Base-by-base conservation (phyloP, 2,888 invertebrate genomes). In the Dryocosmus kuriphilus region DNA sequence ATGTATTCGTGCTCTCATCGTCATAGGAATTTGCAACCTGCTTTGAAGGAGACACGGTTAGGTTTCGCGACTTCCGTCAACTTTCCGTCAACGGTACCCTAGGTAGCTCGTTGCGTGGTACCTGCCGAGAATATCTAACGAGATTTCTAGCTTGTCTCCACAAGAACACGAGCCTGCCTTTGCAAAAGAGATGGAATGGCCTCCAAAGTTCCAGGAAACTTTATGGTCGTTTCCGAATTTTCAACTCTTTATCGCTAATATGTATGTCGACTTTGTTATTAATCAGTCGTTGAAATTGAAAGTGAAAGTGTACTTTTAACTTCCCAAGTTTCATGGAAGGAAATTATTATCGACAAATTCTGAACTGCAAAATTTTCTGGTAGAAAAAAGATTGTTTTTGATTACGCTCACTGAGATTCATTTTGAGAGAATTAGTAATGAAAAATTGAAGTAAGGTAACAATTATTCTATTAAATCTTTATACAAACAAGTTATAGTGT, bases 121-220 rank as follows among this genome's bases (percentile, higher is more conserved):
- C 46, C 71, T 71, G 51, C 30, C n/a, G n/a, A 46, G 71, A 71
- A 71, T 71, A 71, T 51, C 30, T 71, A 71, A 71, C 41, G 27
- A 71, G 46, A 51, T 71, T 71, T 14, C 46, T 16, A 67, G 67
- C 67, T 71, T 65, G 11, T 24, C 22, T 41, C 27, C 41, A 24
- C 41, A 67, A 67, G 46, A 67, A 67, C 24, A 51, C 46, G 19
- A 57, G 24, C 24, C 57, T 22, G 24, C 11, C 24, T 46, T 46
- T 19, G 41, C 27, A 19, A 41, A 41, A 24, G 27, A 67, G 41
- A 67, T 46, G 67, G 24, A 67, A 46, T 19, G 32, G 19, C 19
- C 9, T 67, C 19, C 22, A 65, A 65, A 65, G 24, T 65, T 65
- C 11, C 2, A 2, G 14, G 38, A 65, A 65, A 65, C 38, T 65